Percentiles rank a stretch among this genome's conserved stretches.
phyloP scores from a whole-genome alignment of 2,797 vertebrate species.

The Oreortyx pictus region DNA sequence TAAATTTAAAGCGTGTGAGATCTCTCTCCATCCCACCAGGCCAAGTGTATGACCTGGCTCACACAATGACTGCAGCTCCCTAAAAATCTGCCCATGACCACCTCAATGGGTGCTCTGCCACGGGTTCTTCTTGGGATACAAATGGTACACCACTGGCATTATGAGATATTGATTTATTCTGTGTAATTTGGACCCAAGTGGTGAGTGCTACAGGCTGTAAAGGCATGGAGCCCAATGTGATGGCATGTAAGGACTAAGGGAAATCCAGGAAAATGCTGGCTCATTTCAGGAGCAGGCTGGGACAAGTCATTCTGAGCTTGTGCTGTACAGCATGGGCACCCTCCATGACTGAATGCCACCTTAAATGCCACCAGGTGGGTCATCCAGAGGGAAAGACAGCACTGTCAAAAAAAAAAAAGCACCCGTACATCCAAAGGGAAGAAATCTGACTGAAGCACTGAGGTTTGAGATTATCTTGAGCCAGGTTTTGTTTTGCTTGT shows the following conservation, averaged over 20 bases:
- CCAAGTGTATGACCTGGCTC: neutral
- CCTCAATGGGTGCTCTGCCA: fast-evolving
- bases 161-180: neutral
- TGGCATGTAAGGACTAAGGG: fast-evolving
- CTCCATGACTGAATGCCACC: neutral
- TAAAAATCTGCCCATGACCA: neutral
- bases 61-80: too few relatives aligned
- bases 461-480: neutral
- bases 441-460: neutral
- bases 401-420: neutral
- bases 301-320: neutral
- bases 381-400: neutral
- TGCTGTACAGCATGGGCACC: neutral
- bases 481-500: neutral
- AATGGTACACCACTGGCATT: neutral
- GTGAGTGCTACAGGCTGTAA: neutral
- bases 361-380: neutral
- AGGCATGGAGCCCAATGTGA: neutral
- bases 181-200: neutral
- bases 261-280: neutral
- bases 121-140: neutral
- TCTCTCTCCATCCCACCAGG: neutral
- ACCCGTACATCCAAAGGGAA: neutral
- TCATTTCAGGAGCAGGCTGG: neutral
- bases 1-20: neutral